Base-by-base conservation (phyloP, 2,888 invertebrate species). In the Seira musarum region DNA sequence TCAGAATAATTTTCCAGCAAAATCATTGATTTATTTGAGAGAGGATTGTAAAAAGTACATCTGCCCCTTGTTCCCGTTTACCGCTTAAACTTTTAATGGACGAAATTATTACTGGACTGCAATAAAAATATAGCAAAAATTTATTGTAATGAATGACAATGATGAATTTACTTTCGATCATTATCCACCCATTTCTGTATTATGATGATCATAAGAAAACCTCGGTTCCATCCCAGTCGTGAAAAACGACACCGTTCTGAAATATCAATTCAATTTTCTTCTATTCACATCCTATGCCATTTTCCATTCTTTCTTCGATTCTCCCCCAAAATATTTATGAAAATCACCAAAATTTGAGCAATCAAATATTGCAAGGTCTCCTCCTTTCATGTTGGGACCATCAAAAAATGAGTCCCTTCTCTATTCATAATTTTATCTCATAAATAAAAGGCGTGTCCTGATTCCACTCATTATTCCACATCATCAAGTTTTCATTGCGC, bases 401-500 rank as follows among this genome's bases (percentile, higher is more conserved):
- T 46, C 35, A 63, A 35, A 70, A 64, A 57, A 10, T 13, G 30
- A 19, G 46, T 30, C 49, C 46, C 63, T 19, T 68, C 49, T 69
- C 69, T 53, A 64, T 76, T 69, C 64, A 70, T 76, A 63, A 30
- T 69, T 69, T 5, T 57, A 15, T 30, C 69, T 76, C 69, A 76
- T 76, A 68, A 76, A 76, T 76, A 76, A 76, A 64, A 76, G 77
- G 77, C 77, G 77, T 77, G 77, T 70, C 77, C 63, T 65, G 30
- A 77, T 77, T 77, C 64, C 24, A 65, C 61, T 77, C 77, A 77
- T 77, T 77, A 77, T 77, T 77, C 77, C 77, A 70, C 77, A 70
- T 65, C 77, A 77, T 77, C 65, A 65, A 57, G 24, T 66, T 77
- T 77, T 71, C 70, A 76, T 77, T 77, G 77, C 40, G 13, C 77